These are phyloP conservation scores for Itoplectis maculator DNA, from an alignment of 2,888 invertebrate species.

Conservation along the genomic window DNA sequence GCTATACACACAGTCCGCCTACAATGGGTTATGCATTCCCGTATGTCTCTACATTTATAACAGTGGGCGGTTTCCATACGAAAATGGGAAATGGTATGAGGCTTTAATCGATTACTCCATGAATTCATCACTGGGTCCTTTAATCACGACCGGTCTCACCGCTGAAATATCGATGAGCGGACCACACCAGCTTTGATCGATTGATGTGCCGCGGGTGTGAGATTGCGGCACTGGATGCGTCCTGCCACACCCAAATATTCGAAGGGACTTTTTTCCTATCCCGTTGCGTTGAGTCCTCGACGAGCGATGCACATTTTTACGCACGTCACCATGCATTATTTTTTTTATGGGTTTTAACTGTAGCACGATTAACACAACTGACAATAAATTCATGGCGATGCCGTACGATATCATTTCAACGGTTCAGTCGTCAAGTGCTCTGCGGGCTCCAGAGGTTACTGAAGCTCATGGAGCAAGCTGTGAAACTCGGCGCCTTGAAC, in stretches of 20 bases:
- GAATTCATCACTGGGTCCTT: conserved; percentile 53
- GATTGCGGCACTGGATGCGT: not conserved
- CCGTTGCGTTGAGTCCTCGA: not conserved
- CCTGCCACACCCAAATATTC: not conserved
- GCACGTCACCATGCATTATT: too few species aligned
- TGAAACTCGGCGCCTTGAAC: not conserved
- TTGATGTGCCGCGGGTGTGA: conserved; percentile 14
- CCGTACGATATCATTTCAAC: conserved; percentile 40
- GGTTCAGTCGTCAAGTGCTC: conserved; percentile 22
- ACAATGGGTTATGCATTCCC: not conserved
- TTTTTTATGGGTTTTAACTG: too few species aligned
- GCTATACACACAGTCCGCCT: not conserved
- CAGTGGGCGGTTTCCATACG: conserved; percentile 7
- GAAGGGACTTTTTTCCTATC: not conserved
- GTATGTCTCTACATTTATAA: conserved; percentile 29
- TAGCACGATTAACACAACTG: too few species aligned
- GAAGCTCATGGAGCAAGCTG: not conserved
- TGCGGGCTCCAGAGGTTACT: not conserved
- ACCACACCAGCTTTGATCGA: conserved; percentile 31
- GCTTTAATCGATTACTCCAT: conserved; percentile 44
- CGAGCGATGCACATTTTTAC: not conserved
- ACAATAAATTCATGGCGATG: not conserved
- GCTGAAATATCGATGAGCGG: conserved; percentile 46
- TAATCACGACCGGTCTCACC: conserved; percentile 47
- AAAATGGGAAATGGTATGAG: not conserved